A percentile compares a stretch with the other conserved stretches of the same genome.
phyloP scores from a whole-genome alignment of 2,888 invertebrate species.

The Caenorhabditis doughertyi region DNA sequence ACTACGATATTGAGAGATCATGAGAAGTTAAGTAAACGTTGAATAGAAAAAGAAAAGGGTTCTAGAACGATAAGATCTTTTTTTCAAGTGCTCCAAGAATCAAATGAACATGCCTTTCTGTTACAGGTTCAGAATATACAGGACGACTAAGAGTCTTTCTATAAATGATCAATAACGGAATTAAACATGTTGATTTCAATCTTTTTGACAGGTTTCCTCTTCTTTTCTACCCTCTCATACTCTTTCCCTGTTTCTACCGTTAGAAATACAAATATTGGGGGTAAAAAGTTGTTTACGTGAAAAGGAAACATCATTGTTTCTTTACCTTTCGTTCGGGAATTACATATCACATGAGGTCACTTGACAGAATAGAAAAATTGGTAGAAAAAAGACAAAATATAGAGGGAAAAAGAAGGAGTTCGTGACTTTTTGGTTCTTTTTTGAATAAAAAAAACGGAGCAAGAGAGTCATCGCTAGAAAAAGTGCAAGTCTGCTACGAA shows the following conservation, averaged over 20 bases:
- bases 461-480: not conserved
- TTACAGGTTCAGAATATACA: too few species aligned
- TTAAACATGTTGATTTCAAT: not conserved
- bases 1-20: too few species aligned
- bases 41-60: too few species aligned
- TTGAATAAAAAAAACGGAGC: not conserved
- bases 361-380: conserved; percentile 11
- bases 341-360: conserved; percentile 37
- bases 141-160: too few species aligned
- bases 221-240: not conserved
- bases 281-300: conserved; percentile 26
- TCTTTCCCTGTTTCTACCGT: not conserved
- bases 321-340: conserved; percentile 4
- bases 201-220: not conserved
- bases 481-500: not conserved
- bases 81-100: too few species aligned
- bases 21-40: too few species aligned
- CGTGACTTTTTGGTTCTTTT: not conserved
- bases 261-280: conserved; percentile 34
- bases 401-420: not conserved
- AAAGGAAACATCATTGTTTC: conserved; percentile 31
- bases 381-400: not conserved
- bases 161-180: too few species aligned
- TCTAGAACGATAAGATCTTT: too few species aligned
- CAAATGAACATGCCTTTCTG: too few species aligned